These are phyloP conservation scores for Protonemura montana DNA, from an alignment of 2,888 invertebrate species.

Conservation along the genomic window DNA sequence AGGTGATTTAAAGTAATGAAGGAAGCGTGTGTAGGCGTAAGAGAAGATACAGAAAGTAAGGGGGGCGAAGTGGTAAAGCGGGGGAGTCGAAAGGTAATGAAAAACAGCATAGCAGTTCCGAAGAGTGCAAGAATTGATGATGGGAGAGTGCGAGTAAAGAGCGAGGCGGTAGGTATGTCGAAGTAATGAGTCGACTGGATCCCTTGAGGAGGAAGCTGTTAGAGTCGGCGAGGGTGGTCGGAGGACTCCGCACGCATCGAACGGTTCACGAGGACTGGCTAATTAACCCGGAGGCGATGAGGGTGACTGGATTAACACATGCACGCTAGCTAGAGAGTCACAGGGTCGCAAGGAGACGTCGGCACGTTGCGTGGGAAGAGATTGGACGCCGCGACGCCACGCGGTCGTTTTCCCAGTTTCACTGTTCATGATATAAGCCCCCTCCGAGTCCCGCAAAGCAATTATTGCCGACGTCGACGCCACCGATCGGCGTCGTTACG, in stretches of 20 bases:
- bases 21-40: neutral
- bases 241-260: too few species aligned
- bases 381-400: too few species aligned
- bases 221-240: neutral
- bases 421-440: neutral
- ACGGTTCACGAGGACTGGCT: neutral
- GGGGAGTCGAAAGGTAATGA: slow-evolving; percentile 23
- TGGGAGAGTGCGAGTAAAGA: neutral
- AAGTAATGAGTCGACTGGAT: slow-evolving; percentile 20
- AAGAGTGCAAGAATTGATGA: slow-evolving; percentile 38
- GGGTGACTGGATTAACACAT: neutral
- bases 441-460: neutral
- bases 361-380: neutral
- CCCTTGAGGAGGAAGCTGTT: slow-evolving; percentile 8
- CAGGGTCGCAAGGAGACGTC: neutral
- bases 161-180: neutral
- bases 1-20: slow-evolving; percentile 32
- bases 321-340: neutral
- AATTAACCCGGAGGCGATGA: neutral
- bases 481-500: too few species aligned
- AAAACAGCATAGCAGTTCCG: slow-evolving; percentile 27
- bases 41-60: slow-evolving; percentile 16
- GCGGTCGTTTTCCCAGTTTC: neutral
- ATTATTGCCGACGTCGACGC: neutral
- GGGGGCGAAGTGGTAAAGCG: slow-evolving; percentile 14